Base-by-base conservation (phyloP, 2,888 invertebrate genomes). In the Hypena proboscidalis region DNA sequence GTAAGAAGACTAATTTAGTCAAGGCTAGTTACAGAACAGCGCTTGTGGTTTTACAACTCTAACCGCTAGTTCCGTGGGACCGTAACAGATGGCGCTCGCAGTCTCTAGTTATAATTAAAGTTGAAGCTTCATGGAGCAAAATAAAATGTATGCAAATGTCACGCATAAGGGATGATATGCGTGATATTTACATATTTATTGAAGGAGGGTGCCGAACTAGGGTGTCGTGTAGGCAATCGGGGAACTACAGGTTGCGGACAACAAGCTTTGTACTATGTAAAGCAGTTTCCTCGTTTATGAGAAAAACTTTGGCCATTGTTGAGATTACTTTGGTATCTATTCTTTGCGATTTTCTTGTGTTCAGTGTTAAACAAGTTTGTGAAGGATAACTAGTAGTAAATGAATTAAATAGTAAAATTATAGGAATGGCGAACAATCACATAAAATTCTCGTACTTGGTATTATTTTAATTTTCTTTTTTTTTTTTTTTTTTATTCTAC, bases 161-260 rank as follows among this genome's bases (percentile, higher is more conserved):
- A 15, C 20, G 5, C 8, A 19, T 30, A 29, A 22, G 25, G 26
- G 29, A 22, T 32, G 29, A 33, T 11, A 23, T 33, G 26, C 27
- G 32, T 22, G 23, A 33, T 42, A 42, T 42, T 36, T 42, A 25
- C 35, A 38, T 48, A 32, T 39, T 42, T 30, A 42, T 42, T 15
- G 31, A 42, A 17, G 13, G n/a, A 35, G 30, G 41, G 41, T 33
- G 25, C 9, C n/a, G 29, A 19, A 20, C 23, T 19, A 20, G 27
- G 35, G 15, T 25, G 26, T 20, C 4, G 39, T n/a, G 26, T 39
- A 13, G 11, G 26, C n/a, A n/a, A n/a, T 35, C 15, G 8, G 10
- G 27, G 1, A 27, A 35, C 32, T 26, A 39, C 3, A 19, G 23
- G 17, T 17, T n/a, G 38, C 14, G 15, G 29, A 29, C 29, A 14